Evolutionary conservation across 2,797 vertebrate genomes (phyloP).

Genomic region (Eulemur mongoz): DNA sequence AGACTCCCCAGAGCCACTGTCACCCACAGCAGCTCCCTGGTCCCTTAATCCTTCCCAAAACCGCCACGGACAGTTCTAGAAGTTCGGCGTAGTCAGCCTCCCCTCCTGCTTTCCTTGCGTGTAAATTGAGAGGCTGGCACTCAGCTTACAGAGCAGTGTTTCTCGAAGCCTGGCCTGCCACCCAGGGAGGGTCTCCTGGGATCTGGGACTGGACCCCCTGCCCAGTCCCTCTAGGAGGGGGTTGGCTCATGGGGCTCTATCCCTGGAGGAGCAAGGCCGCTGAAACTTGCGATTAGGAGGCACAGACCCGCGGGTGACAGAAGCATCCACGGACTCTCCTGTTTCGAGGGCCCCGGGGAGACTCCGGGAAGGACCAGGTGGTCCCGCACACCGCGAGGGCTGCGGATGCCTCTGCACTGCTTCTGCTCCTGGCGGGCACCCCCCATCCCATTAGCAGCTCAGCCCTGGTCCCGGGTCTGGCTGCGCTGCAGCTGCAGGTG

Average conservation of each 20-base stretch:
- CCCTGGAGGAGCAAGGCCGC: not conserved
- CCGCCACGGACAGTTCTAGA: not conserved
- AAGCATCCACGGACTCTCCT: fast-evolving
- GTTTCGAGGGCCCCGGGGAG: not conserved
- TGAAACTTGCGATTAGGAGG: fast-evolving
- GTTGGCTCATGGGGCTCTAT: not conserved
- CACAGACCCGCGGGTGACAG: not conserved
- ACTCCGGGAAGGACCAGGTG: not conserved
- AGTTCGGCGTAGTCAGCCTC: no score
- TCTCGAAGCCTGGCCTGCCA: not conserved
- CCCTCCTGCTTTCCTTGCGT: not conserved
- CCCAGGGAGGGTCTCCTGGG: not conserved
- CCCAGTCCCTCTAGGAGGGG: not conserved
- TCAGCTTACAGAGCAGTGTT: not conserved
- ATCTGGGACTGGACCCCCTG: no score
- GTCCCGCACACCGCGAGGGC: not conserved
- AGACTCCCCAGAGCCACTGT: not conserved
- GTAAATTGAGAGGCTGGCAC: not conserved
- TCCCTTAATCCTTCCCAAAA: not conserved
- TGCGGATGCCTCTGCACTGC: not conserved
- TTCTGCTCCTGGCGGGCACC: not conserved
- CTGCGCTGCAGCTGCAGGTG: not conserved
- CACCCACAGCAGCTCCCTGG: not conserved
- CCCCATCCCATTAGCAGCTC: not conserved
- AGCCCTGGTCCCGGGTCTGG: not conserved